Percentiles rank a stretch among this genome's conserved stretches.
These are phyloP conservation scores for Nephotettix cincticeps DNA, from an alignment of 1,140 invertebrate genomes.

Conservation along the genomic window DNA sequence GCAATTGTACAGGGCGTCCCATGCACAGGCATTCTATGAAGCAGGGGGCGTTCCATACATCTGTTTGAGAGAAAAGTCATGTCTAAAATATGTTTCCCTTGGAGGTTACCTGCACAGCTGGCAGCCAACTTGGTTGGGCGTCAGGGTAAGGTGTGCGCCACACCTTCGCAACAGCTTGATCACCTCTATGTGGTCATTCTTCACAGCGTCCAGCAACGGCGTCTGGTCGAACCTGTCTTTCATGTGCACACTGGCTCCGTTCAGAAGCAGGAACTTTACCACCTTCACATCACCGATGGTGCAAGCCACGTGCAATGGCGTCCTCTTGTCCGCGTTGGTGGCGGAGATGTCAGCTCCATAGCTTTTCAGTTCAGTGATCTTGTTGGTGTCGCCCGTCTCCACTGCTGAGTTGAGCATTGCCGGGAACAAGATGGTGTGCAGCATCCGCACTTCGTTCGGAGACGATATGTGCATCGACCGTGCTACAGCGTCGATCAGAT, in stretches of 20 bases:
- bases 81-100: no score
- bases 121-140: slow-evolving; percentile 55
- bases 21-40: no score
- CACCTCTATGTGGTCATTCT: slow-evolving; percentile 59
- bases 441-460: slow-evolving; percentile 64
- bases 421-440: slow-evolving; percentile 73
- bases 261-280: slow-evolving; percentile 71
- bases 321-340: slow-evolving; percentile 75
- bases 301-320: slow-evolving; percentile 79
- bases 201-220: slow-evolving; percentile 62
- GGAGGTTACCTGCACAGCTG: slow-evolving; percentile 57
- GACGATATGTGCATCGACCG: slow-evolving; percentile 64
- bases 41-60: no score
- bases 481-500: slow-evolving; percentile 66
- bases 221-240: slow-evolving; percentile 64
- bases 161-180: slow-evolving; percentile 60
- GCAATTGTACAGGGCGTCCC: no score
- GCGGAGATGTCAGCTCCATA: slow-evolving; percentile 72
- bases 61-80: no score
- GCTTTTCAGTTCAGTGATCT: slow-evolving; percentile 54
- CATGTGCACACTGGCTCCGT: slow-evolving; percentile 83
- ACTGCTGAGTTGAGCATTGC: slow-evolving; percentile 76
- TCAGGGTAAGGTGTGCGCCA: slow-evolving; percentile 59
- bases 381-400: slow-evolving; percentile 58
- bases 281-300: slow-evolving; percentile 65